These are phyloP conservation scores for Centruroides vittatus DNA, from an alignment of 1,140 invertebrate species.

Conservation along the genomic window DNA sequence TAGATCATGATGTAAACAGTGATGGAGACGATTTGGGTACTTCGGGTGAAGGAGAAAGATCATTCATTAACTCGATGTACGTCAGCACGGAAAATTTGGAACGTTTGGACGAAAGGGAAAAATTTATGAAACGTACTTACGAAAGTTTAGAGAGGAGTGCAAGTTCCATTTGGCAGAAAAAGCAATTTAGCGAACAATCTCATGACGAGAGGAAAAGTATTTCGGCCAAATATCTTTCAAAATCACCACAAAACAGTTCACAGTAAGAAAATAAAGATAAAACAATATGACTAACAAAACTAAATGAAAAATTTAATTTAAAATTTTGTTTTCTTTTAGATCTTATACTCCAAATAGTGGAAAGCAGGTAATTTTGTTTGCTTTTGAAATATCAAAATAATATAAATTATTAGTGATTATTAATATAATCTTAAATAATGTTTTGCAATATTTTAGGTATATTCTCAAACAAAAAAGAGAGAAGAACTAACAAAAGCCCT, in stretches of 20 bases:
- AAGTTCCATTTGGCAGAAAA: not conserved
- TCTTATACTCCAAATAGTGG: too few species aligned
- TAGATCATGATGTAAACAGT: conserved; percentile 41
- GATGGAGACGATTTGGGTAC: conserved; percentile 34
- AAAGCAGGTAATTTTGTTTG: too few species aligned
- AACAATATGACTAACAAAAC: too few species aligned
- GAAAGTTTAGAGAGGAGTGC: conserved; percentile 44
- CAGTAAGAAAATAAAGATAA: too few species aligned
- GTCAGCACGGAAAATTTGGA: conserved; percentile 59
- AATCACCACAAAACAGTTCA: not conserved
- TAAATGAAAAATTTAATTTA: too few species aligned
- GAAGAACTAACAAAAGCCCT: conserved; percentile 58
- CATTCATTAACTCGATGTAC: conserved; percentile 13
- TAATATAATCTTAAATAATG: too few species aligned
- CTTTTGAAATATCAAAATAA: too few species aligned
- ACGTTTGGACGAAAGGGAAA: conserved; percentile 47
- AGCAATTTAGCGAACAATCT: not conserved
- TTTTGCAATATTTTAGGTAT: too few species aligned
- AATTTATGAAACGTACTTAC: conserved; percentile 58
- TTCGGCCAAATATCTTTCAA: conserved; percentile 21
- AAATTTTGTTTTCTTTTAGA: too few species aligned
- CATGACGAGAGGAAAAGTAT: conserved; percentile 14
- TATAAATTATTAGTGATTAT: too few species aligned
- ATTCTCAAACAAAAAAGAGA: conserved; percentile 41
- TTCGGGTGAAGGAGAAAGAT: conserved; percentile 9